A percentile compares a stretch with the other conserved stretches of the same genome.
phyloP scores from a whole-genome alignment of 2,113 vertebrate genomes.

The Pelobates fuscus region DNA sequence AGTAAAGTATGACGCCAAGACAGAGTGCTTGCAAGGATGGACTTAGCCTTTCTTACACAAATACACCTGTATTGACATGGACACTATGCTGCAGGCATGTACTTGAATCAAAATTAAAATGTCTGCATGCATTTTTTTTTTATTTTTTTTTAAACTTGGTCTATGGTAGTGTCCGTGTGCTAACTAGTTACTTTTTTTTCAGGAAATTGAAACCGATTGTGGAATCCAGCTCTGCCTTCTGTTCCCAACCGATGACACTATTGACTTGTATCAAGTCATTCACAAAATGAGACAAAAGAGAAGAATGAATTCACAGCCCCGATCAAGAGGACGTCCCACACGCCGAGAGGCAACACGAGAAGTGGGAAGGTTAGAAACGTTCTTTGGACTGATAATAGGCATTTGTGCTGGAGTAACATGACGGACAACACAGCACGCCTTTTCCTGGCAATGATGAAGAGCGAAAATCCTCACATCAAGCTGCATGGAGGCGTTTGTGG shows the following conservation, averaged over 20 bases:
- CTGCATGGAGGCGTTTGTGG: slow-evolving; percentile 86
- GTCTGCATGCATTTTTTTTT: too few relatives aligned
- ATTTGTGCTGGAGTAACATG: slow-evolving; percentile 85
- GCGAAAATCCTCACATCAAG: slow-evolving; percentile 89
- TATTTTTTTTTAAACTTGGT: too few relatives aligned
- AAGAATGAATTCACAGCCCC: slow-evolving; percentile 91
- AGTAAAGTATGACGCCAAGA: too few relatives aligned
- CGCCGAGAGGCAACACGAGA: slow-evolving; percentile 89
- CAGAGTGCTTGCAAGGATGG: too few relatives aligned
- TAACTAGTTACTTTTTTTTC: slow-evolving; percentile 67
- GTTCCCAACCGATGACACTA: slow-evolving; percentile 94
- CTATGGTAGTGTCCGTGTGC: too few relatives aligned
- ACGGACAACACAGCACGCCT: slow-evolving; percentile 84
- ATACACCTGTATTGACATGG: too few relatives aligned
- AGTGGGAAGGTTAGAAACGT: slow-evolving; percentile 99
- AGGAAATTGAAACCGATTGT: slow-evolving; percentile 95
- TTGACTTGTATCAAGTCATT: slow-evolving; percentile 96
- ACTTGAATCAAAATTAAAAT: too few relatives aligned
- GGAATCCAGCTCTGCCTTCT: slow-evolving; percentile 93
- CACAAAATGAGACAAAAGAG: slow-evolving; percentile 95
- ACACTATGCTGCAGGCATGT: too few relatives aligned
- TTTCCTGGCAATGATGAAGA: slow-evolving; percentile 83
- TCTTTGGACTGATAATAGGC: slow-evolving; percentile 94
- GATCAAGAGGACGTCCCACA: slow-evolving; percentile 87
- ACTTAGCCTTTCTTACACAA: too few relatives aligned